Evolutionary conservation across 1,140 invertebrate genomes (phyloP), one percentile per base, ranked within the genome.

Genomic region (Drosophila elegans): DNA sequence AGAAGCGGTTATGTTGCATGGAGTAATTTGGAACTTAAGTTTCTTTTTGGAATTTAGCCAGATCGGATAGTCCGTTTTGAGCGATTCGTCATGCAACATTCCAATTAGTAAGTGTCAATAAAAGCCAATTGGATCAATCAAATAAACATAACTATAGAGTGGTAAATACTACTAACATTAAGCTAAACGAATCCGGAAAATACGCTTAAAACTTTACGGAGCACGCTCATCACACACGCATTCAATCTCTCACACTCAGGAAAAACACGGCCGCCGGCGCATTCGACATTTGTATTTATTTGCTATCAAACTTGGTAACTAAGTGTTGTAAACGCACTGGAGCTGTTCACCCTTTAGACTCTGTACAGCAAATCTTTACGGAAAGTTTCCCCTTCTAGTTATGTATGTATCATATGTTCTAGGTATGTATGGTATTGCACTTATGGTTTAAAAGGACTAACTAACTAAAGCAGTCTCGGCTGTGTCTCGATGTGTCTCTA

Each of bases 381-480:
- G 49, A 57, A 71, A 54, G 36, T 56, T 44, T 59, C 39, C 41
- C 36, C 39, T 25, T 38, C 57, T 51, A 36, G 54, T 61, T 68
- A 53, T 34, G 21, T 48, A 44, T 61, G 27, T 29, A n/a, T n/a
- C n/a, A n/a, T n/a, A 29, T 32, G 29, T 21, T 38, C 56, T 49
- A 36, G 54, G 56, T 68, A 53, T 34, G 21, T 44, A 41, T 57
- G 67, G 36, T 85, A 86, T 89, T 88, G 83, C 84, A 88, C 83
- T 86, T 89, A 89, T 55, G 49, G 72, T 77, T 27, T 48, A 74
- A 74, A 86, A 64, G 69, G 73, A 88, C 84, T 89, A 89, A 88
- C 84, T 89, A 89, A 83, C 84, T 88, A 89, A 88, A 89, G 83
- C 83, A 88, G 83, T 88, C 83, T 88, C 84, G 83, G 76, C 76